Base-by-base conservation (phyloP, 2,888 invertebrate genomes). In the Mamestra brassicae region DNA sequence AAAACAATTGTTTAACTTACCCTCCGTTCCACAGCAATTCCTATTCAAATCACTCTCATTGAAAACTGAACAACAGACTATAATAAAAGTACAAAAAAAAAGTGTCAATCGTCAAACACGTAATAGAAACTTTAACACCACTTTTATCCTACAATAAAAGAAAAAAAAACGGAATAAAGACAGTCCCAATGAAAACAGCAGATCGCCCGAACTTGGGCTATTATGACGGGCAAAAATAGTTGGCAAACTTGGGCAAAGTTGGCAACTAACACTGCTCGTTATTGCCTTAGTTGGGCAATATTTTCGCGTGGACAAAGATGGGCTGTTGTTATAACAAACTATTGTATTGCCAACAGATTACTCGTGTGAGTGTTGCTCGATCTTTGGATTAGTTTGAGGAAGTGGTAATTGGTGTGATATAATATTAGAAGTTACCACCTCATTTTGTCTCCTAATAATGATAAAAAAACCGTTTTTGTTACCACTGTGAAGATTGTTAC, bases 191-290 rank as follows among this genome's bases (percentile, higher is more conserved):
- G 89, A 90, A 90, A 91, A 92, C 89, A 88, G 88, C 91, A 81
- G 89, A 90, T 94, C 93, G 92, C 93, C 93, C 91, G 89, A 96
- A 96, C 94, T 96, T 95, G 77, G 82, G 92, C 95, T 95, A 95
- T 96, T 96, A 95, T 95, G 94, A 95, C 90, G 92, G 92, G 92
- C 95, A 95, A 95, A 96, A 95, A 96, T 95, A 94, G 95, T 96
- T 95, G 91, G 89, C 70, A 83, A 93, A 94, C 91, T 95, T 92
- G 87, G 87, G 42, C 85, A 86, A 91, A 94, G 90, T 94, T 92
- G 89, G 90, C 89, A 92, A 93, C 93, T 95, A 95, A 94, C 93
- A 91, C 91, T 87, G 86, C 92, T 94, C 92, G 94, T 96, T 96
- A 96, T 95, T 95, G 94, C 93, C 92, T 93, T 95, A 96, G 95